Conservation (phyloP, 2,888 invertebrate species). For the Dryococelus australis region DNA sequence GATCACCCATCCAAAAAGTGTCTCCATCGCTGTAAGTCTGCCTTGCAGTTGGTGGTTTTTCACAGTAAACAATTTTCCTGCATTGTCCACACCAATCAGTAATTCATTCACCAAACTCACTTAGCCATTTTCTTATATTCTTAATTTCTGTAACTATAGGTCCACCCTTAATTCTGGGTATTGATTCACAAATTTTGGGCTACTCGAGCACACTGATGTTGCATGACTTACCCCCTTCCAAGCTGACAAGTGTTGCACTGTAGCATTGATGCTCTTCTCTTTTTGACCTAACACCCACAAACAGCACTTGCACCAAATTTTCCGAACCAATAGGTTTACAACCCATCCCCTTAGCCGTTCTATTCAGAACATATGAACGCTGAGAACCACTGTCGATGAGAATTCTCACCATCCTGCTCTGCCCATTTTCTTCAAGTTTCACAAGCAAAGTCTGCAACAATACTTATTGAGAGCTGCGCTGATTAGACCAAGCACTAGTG, state of each 20-base stretch:
- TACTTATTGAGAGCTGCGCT: not conserved
- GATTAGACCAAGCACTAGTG: not conserved
- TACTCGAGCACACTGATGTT: not conserved
- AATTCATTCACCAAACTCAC: not conserved
- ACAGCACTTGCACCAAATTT: not conserved
- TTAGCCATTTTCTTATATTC: not conserved
- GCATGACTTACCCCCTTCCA: not conserved
- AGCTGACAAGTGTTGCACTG: not conserved
- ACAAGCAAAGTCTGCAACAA: not conserved
- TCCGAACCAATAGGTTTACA: not conserved
- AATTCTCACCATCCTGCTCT: not conserved
- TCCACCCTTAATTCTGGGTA: not conserved
- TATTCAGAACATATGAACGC: not conserved
- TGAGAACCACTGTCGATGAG: not conserved
- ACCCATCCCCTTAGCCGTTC: not conserved
- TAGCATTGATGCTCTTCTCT: not conserved
- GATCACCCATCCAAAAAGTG: not conserved
- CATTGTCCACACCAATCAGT: not conserved
- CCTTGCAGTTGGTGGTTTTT: not conserved
- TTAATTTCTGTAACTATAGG: not conserved
- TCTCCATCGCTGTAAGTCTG: not conserved
- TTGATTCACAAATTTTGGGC: not conserved
- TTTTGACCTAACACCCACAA: not conserved
- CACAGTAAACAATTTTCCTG: not conserved
- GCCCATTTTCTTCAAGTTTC: not conserved